Evolutionary conservation across 1,140 invertebrate genomes (phyloP), one percentile per base, ranked within the genome.

Genomic region (Caligus rogercresseyi): DNA sequence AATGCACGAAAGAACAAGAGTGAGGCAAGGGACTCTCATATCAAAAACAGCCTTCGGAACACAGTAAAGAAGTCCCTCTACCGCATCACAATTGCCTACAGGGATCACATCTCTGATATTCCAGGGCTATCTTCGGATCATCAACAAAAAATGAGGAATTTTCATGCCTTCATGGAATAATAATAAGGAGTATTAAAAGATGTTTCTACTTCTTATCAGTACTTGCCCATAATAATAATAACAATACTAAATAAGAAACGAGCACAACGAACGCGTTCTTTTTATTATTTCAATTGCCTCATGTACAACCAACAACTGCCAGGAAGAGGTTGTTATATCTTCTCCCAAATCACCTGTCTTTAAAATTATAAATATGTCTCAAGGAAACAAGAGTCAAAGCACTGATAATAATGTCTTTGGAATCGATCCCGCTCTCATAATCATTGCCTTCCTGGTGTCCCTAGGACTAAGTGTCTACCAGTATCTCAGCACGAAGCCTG

Each of bases 21-120:
- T 69, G 80, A 84, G 68, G 71, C 73, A 66, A 74, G 77, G 60
- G 78, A 79, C 54, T 77, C 77, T 57, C 78, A 79, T 72, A 79
- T 80, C 70, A 78, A 80, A 60, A 75, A 72, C 23, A 76, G 78
- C 3, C 70, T 86, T 2, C 76, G 79, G 25, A 78, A 75, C 43
- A 77, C 82, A 21, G 75, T 83, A 0, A 83, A 81, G 67, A 75
- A 83, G 66, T 85, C 84, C 72, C 75, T 86, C n/a, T 86, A 84
- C 69, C 81, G 79, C 69, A 82, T 86, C 61, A 77, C 79, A 66
- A 74, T 73, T n/a, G 78, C 76, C 31, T 87, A 85, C 71, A 77
- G 76, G 18, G 74, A 79, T 53, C 84, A 83, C 70, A 77, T 86
- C 31, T 70, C 75, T 65, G 82, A 86, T 67, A 73, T 87, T 61